phyloP scores from a whole-genome alignment of 2,113 vertebrate species.

The Pardalotus punctatus region DNA sequence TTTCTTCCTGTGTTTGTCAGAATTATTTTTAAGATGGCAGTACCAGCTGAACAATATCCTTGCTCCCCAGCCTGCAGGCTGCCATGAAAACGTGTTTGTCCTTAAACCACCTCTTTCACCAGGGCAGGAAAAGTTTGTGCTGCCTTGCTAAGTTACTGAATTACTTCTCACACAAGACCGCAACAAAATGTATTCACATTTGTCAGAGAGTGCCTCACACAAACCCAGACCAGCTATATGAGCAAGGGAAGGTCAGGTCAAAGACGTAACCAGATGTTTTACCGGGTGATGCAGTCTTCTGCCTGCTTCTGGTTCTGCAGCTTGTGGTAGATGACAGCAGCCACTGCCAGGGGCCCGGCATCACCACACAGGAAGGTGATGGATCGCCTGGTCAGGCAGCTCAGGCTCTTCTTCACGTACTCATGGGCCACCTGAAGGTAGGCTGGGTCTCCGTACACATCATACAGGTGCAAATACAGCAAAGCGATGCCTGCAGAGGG shows the following conservation, averaged over 20 bases:
- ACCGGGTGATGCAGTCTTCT: constrained; percentile 88
- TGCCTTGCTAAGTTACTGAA: background rate
- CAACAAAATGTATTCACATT: background rate
- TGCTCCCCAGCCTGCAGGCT: background rate
- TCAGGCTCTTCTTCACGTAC: constrained; percentile 82
- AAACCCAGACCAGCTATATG: background rate
- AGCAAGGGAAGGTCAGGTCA: background rate
- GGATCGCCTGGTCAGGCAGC: constrained; percentile 79
- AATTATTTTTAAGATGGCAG: background rate
- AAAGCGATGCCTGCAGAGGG: constrained; percentile 85
- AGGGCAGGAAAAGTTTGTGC: background rate
- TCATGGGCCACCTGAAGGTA: constrained; percentile 84
- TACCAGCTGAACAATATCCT: background rate
- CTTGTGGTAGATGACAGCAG: constrained; percentile 84
- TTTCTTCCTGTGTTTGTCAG: background rate
- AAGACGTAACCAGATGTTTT: background rate
- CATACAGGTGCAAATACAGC: constrained; percentile 89
- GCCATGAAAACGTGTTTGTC: background rate
- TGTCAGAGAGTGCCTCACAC: background rate
- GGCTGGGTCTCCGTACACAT: constrained; percentile 81
- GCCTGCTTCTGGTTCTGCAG: constrained; percentile 83
- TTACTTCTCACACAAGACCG: background rate
- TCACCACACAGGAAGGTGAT: constrained; percentile 95
- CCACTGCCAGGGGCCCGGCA: constrained; percentile 86
- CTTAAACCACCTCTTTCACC: background rate